A percentile compares a stretch with the other conserved stretches of the same genome.
Evolutionary conservation across 2,113 vertebrate genomes (phyloP).

Genomic region (Bagarius yarrelli): DNA sequence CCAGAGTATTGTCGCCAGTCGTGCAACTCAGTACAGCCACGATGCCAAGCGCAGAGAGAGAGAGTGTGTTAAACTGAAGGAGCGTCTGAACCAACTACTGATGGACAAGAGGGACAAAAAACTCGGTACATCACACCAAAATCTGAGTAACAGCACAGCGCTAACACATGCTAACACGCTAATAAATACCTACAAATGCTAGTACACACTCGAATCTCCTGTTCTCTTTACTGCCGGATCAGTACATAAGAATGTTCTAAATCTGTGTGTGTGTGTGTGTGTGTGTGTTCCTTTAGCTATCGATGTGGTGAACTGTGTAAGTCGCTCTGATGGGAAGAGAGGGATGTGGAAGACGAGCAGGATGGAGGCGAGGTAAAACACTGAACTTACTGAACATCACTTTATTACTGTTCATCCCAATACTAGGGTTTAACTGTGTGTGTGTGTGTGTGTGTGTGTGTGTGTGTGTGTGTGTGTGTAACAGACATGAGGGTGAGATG

Average conservation of each 20-base stretch:
- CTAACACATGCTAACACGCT: no score
- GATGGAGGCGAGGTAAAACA: slow-evolving; percentile 51
- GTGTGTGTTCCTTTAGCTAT: slow-evolving; percentile 72
- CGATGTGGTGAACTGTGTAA: slow-evolving; percentile 90
- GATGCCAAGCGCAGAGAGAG: slow-evolving; percentile 95
- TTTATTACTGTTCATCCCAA: neutral
- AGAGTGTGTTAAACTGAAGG: slow-evolving; percentile 89
- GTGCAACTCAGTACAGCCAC: slow-evolving; percentile 92
- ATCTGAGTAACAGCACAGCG: neutral
- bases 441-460: neutral
- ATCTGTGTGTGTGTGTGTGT: slow-evolving; percentile 11
- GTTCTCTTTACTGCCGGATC: no score
- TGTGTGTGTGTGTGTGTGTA: slow-evolving; percentile 5
- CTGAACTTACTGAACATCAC: neutral
- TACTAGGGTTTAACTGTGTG: no score
- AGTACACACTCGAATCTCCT: no score
- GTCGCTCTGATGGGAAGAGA: slow-evolving; percentile 89
- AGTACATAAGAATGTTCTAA: neutral
- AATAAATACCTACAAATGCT: no score
- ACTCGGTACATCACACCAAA: slow-evolving; percentile 68
- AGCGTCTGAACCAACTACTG: slow-evolving; percentile 88
- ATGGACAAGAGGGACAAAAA: slow-evolving; percentile 92
- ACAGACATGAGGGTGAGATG: slow-evolving; percentile 92
- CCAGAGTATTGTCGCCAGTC: slow-evolving; percentile 89
- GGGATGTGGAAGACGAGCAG: slow-evolving; percentile 91